Evolutionary conservation across 2,113 vertebrate species (phyloP).

Genomic region (Rhineura floridana): DNA sequence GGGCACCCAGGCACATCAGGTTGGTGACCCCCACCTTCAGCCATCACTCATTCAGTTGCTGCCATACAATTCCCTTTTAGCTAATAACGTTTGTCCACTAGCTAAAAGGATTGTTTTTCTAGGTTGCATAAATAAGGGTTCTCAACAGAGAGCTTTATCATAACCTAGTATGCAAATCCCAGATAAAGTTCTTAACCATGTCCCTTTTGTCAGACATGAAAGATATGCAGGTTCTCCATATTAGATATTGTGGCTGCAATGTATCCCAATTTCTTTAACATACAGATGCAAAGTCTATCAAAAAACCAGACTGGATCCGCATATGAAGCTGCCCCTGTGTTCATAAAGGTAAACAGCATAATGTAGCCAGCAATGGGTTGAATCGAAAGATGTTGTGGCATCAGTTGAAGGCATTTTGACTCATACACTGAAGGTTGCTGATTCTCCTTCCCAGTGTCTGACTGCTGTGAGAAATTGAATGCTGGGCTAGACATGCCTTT

Average conservation of each 20-base stretch:
- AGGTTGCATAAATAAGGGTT: neutral
- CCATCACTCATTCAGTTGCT: neutral
- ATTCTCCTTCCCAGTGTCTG: neutral
- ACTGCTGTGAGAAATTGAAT: neutral
- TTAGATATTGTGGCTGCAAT: neutral
- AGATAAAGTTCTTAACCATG: neutral
- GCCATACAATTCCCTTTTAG: slow-evolving; percentile 11
- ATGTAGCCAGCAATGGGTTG: neutral
- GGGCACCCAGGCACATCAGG: no score
- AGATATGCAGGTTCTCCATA: neutral
- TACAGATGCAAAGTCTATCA: slow-evolving; percentile 68
- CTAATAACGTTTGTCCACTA: neutral
- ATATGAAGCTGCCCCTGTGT: slow-evolving; percentile 60
- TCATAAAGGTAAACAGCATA: slow-evolving; percentile 72
- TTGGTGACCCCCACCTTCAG: no score
- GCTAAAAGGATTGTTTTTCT: neutral
- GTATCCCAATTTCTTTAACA: slow-evolving; percentile 44
- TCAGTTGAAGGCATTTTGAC: neutral
- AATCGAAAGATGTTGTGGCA: neutral
- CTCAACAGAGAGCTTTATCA: neutral
- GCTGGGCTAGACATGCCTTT: neutral
- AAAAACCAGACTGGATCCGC: slow-evolving; percentile 55
- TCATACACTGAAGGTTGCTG: no score
- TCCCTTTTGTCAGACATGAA: neutral
- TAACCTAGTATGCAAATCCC: neutral